A percentile compares a stretch with the other conserved stretches of the same genome.
phyloP scores from a whole-genome alignment of 2,113 vertebrate species.

The Amblyopsis rosae region DNA sequence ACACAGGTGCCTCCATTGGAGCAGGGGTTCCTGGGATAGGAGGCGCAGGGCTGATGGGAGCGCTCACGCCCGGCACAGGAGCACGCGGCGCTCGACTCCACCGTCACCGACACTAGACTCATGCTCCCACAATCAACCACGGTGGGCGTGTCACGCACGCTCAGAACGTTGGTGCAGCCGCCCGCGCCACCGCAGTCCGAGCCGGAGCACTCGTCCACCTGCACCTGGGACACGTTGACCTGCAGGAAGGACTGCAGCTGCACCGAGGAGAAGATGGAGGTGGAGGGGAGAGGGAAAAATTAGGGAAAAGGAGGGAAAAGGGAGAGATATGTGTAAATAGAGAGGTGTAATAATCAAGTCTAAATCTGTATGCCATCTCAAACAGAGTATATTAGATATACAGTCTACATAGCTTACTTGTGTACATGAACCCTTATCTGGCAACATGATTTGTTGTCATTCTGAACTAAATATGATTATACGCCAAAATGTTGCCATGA shows the following conservation, averaged over 20 bases:
- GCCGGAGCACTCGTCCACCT: conserved; percentile 80
- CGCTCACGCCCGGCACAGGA: conserved; percentile 73
- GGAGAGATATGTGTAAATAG: background rate
- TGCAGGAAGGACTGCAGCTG: conserved; percentile 84
- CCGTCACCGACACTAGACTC: conserved; percentile 77
- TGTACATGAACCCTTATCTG: no score
- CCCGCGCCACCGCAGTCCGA: conserved; percentile 70
- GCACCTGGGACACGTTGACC: conserved; percentile 77
- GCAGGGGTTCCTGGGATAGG: conserved; percentile 82
- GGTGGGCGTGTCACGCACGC: conserved; percentile 72
- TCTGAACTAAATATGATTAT: no score
- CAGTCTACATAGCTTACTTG: no score
- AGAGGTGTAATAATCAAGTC: background rate
- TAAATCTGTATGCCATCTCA: background rate
- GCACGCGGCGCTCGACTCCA: conserved; percentile 69
- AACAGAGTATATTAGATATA: no score
- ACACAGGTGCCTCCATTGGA: conserved; percentile 83
- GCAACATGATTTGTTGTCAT: no score
- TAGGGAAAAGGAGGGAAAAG: background rate
- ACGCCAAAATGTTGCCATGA: no score
- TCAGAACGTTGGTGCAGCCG: conserved; percentile 66
- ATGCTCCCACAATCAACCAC: conserved; percentile 78
- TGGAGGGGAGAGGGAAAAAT: background rate
- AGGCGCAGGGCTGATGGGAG: conserved; percentile 78
- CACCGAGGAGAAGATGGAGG: conserved; percentile 30